A percentile compares a stretch with the other conserved stretches of the same genome.
Conservation (phyloP, 2,113 vertebrate species). For the Malaclemys terrapin region DNA sequence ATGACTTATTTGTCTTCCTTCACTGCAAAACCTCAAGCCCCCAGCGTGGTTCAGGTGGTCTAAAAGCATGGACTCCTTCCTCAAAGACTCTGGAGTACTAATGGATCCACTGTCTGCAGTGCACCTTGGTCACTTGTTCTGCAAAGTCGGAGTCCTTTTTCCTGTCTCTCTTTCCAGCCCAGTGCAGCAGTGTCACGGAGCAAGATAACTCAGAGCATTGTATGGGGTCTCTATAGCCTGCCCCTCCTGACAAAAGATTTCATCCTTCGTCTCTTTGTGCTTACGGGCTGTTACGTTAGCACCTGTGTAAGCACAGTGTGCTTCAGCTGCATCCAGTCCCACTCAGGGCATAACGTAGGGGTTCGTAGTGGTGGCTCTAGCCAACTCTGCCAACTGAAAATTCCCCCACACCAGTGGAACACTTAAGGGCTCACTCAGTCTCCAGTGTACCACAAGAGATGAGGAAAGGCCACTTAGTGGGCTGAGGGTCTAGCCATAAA, state of each 20-base stretch:
- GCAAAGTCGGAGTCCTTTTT: neutral
- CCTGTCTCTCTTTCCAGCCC: neutral
- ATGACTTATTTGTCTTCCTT: neutral
- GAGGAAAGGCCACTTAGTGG: neutral
- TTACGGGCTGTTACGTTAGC: neutral
- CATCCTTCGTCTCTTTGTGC: neutral
- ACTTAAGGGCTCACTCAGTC: neutral
- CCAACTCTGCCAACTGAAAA: neutral
- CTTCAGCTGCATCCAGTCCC: neutral
- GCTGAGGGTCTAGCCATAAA: neutral
- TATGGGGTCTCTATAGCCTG: neutral
- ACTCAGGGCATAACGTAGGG: neutral
- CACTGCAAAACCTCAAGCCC: neutral
- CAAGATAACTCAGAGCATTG: rapidly evolving
- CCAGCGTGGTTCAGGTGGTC: neutral
- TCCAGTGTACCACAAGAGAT: neutral
- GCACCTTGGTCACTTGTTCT: neutral
- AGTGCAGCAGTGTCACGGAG: rapidly evolving
- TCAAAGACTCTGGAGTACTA: neutral
- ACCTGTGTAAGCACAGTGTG: neutral
- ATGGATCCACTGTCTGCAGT: rapidly evolving
- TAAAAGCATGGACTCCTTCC: neutral
- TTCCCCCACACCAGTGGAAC: neutral
- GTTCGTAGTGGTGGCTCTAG: neutral
- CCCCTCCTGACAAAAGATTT: neutral